phyloP scores from a whole-genome alignment of 2,888 invertebrate species.

The Pardosa pseudoannulata region DNA sequence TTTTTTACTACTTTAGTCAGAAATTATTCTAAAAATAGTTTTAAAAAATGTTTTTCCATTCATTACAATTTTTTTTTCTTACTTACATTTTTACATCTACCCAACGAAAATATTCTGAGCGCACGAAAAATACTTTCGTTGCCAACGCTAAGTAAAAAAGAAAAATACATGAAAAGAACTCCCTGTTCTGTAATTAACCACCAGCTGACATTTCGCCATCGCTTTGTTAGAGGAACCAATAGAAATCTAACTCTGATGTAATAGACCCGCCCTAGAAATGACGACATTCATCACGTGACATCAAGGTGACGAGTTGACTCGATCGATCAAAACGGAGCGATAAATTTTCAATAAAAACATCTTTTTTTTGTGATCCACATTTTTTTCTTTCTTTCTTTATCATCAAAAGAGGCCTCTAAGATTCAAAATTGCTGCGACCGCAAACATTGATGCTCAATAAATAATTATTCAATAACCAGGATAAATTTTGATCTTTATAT shows the following conservation, averaged over 20 bases:
- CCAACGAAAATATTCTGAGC: not conserved
- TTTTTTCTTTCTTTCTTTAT: too few species aligned
- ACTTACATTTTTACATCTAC: not conserved
- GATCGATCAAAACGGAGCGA: constrained; percentile 33
- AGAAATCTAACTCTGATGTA: not conserved
- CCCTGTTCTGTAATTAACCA: constrained; percentile 39
- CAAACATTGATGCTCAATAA: too few species aligned
- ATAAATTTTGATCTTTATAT: too few species aligned
- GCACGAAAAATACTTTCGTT: not conserved
- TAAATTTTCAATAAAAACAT: constrained; percentile 11
- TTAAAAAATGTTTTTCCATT: too few species aligned
- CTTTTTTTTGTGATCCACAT: not conserved
- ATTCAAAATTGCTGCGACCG: too few species aligned
- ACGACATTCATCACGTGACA: constrained; percentile 46
- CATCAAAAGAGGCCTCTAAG: too few species aligned
- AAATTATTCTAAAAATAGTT: too few species aligned
- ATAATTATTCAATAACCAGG: too few species aligned
- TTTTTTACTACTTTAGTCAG: too few species aligned
- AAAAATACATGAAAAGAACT: not conserved
- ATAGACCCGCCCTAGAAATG: constrained; percentile 26
- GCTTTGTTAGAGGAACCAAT: constrained; percentile 1
- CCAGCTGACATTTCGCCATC: constrained; percentile 43
- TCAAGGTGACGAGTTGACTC: constrained; percentile 28
- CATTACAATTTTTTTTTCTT: too few species aligned
- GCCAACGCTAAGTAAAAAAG: not conserved